Evolutionary conservation across 2,888 invertebrate species (phyloP).

Genomic region (Crioceris asparagi): DNA sequence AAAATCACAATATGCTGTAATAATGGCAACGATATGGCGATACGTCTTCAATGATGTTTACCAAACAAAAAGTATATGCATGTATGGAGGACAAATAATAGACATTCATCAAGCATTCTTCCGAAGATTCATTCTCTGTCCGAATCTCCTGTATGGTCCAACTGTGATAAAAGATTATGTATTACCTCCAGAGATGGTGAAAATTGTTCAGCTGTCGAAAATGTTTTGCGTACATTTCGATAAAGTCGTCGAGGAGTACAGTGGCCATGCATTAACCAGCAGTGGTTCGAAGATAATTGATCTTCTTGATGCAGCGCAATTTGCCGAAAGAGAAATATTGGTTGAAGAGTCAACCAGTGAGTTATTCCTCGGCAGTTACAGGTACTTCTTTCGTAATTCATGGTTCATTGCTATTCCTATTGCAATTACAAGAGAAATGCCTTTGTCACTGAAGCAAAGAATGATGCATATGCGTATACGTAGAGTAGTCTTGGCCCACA

Average conservation of each 20-base stretch:
- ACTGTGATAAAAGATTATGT: conserved; percentile 28
- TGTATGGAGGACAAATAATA: conserved; percentile 31
- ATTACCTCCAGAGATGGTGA: conserved; percentile 26
- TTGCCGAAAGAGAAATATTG: conserved; percentile 17
- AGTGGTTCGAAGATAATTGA: conserved; percentile 29
- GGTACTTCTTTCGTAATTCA: conserved; percentile 27
- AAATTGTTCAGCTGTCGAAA: conserved; percentile 28
- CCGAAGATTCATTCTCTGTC: conserved; percentile 24
- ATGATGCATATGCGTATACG: conserved; percentile 34
- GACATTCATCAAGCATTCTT: conserved; percentile 26
- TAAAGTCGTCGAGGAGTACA: conserved; percentile 24
- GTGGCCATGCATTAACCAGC: conserved; percentile 15
- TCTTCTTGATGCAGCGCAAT: conserved; percentile 24
- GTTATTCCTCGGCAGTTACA: conserved; percentile 11
- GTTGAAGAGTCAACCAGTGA: conserved; percentile 14
- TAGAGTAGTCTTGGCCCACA: conserved; percentile 30
- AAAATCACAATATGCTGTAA: conserved; percentile 27
- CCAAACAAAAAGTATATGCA: conserved; percentile 21
- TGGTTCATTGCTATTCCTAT: conserved; percentile 31
- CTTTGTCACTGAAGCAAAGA: conserved; percentile 26
- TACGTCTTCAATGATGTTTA: conserved; percentile 29
- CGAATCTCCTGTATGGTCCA: conserved; percentile 26
- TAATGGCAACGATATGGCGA: conserved; percentile 31
- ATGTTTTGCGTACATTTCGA: conserved; percentile 31
- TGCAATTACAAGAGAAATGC: conserved; percentile 23